Conservation (phyloP, 1,140 invertebrate species). For the Helicoverpa armigera region DNA sequence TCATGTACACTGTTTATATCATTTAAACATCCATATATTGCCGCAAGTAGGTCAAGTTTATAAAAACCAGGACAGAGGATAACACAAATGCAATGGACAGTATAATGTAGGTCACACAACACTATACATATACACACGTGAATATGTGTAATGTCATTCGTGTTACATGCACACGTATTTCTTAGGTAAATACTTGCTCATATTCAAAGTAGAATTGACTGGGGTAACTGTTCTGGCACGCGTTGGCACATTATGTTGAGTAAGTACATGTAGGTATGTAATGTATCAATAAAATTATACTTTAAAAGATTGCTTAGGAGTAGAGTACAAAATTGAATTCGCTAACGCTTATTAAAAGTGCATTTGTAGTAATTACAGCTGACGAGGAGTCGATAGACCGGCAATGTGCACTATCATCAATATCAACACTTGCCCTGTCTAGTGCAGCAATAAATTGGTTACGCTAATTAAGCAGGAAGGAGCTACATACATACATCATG, state of each 20-base stretch:
- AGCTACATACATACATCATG: constrained; percentile 7
- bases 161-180: constrained; percentile 6
- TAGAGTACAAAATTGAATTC: neutral
- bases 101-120: constrained; percentile 59
- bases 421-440: neutral
- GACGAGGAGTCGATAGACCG: neutral
- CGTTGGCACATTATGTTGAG: neutral
- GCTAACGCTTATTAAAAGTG: neutral
- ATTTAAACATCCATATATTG: constrained; percentile 74
- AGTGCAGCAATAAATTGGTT: constrained; percentile 10
- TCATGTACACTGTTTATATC: constrained; percentile 71
- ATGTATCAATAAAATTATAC: neutral
- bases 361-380: neutral
- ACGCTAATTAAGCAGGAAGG: constrained; percentile 18
- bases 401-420: neutral
- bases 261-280: neutral
- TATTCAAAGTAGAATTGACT: neutral
- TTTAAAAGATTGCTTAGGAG: neutral
- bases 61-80: constrained; percentile 82
- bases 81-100: constrained; percentile 78
- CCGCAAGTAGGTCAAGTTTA: constrained; percentile 81
- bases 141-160: constrained; percentile 14
- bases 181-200: constrained; percentile 4
- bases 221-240: neutral
- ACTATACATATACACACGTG: constrained; percentile 21